Evolutionary conservation across 30 jellyfish, hydroid and myxozoan genomes (phyloP).

Genomic region (Haliclystus octoradiatus): DNA sequence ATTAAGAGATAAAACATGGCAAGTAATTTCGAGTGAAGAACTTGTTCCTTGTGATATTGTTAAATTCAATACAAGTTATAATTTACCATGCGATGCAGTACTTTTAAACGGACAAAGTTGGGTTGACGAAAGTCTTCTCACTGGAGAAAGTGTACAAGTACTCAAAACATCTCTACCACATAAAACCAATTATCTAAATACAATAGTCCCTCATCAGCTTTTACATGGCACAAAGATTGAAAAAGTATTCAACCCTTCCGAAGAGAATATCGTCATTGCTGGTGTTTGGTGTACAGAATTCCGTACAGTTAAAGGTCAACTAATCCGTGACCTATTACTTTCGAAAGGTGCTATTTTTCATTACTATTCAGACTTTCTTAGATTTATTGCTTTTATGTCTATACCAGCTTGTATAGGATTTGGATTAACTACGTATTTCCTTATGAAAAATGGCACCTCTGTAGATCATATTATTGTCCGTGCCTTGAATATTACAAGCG

Average conservation of each 20-base stretch:
- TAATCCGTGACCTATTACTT: constrained; percentile 19
- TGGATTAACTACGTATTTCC: constrained; percentile 11
- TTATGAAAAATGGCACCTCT: constrained; percentile 4
- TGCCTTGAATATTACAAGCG: constrained; percentile 17
- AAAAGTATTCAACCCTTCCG: constrained; percentile 6
- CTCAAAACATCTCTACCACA: not conserved
- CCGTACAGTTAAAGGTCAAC: constrained; percentile 31
- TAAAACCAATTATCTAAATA: not conserved
- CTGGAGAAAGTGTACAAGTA: not conserved
- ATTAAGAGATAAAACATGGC: not conserved
- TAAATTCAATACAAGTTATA: too few relatives aligned
- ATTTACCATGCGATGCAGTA: not conserved
- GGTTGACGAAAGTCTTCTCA: not conserved
- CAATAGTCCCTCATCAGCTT: constrained; percentile 1
- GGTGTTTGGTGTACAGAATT: constrained; percentile 37
- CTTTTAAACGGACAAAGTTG: not conserved
- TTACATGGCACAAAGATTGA: constrained; percentile 14
- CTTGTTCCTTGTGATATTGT: not conserved
- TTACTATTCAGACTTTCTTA: constrained; percentile 19
- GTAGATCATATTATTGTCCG: not conserved
- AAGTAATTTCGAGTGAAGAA: not conserved
- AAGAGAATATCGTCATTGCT: constrained; percentile 3
- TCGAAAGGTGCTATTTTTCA: constrained; percentile 9
- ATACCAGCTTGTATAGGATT: constrained; percentile 22
- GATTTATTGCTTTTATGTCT: constrained; percentile 4